A percentile compares a stretch with the other conserved stretches of the same genome.
These are phyloP conservation scores for Bombus polaris DNA, from an alignment of 1,140 invertebrate genomes.

Conservation along the genomic window DNA sequence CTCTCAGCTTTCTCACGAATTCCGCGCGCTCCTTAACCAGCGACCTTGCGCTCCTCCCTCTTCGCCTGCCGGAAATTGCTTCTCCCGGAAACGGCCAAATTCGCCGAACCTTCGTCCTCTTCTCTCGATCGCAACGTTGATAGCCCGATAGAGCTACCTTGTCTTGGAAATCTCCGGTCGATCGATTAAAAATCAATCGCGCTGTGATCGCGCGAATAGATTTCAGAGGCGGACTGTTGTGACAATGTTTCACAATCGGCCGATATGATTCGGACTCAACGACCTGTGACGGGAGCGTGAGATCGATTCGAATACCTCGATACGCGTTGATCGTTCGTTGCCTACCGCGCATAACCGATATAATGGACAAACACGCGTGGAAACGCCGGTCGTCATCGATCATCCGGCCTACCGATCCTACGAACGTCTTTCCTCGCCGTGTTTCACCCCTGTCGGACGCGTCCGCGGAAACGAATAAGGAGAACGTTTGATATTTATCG, in stretches of 20 bases:
- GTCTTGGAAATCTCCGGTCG: background rate
- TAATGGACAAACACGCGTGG: conserved; percentile 21
- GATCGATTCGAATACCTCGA: conserved; percentile 60
- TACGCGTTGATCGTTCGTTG: conserved; percentile 51
- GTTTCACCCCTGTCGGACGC: background rate
- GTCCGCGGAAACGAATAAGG: background rate
- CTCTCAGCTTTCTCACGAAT: conserved; percentile 17
- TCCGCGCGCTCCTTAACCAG: conserved; percentile 12
- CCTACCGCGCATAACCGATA: conserved; percentile 46
- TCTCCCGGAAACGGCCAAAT: background rate
- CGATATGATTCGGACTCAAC: conserved; percentile 55
- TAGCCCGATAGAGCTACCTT: too few relatives aligned
- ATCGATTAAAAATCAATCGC: conserved; percentile 44
- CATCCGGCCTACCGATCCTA: conserved; percentile 32
- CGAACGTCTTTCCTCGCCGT: background rate
- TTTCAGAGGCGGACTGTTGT: conserved; percentile 68
- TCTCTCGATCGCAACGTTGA: background rate
- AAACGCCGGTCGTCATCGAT: conserved; percentile 52
- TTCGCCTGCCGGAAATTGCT: conserved; percentile 24
- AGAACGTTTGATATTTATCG: background rate
- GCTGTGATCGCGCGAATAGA: conserved; percentile 56
- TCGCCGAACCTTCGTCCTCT: background rate
- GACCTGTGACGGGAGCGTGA: conserved; percentile 66
- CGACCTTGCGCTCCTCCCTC: too few relatives aligned
- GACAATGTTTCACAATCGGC: conserved; percentile 72